Conservation (phyloP, 2,888 invertebrate species). For the Pharmacophagus antenor region DNA sequence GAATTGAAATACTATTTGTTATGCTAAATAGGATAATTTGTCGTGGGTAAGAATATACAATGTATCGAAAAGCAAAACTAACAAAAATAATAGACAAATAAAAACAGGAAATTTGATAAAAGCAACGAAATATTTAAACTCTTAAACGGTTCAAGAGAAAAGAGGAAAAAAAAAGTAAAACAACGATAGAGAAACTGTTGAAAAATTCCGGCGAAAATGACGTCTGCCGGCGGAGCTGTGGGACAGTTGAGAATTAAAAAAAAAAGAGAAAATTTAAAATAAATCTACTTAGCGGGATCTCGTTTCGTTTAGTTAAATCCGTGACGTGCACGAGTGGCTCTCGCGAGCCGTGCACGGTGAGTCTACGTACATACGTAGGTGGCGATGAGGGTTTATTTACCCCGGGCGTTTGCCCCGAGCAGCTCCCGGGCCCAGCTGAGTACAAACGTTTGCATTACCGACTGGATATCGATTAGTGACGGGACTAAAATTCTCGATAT, state of each 20-base stretch:
- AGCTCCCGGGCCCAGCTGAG: slow-evolving; percentile 59
- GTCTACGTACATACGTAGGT: slow-evolving; percentile 25
- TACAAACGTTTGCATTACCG: slow-evolving; percentile 76
- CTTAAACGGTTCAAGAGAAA: not conserved
- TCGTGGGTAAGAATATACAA: no score
- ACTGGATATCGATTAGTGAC: slow-evolving; percentile 66
- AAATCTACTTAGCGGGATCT: slow-evolving; percentile 26
- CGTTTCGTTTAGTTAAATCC: slow-evolving; percentile 29
- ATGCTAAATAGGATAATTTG: no score
- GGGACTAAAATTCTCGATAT: slow-evolving; percentile 39
- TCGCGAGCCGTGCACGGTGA: slow-evolving; percentile 22
- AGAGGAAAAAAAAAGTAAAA: not conserved
- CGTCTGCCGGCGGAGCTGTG: slow-evolving; percentile 1
- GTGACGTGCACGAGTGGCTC: slow-evolving; percentile 24
- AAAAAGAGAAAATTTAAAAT: slow-evolving; percentile 18
- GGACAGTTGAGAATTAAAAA: slow-evolving; percentile 11
- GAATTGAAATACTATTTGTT: no score
- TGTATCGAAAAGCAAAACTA: not conserved
- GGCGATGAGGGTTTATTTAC: slow-evolving; percentile 52
- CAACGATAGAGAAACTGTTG: slow-evolving; percentile 6
- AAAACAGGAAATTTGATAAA: not conserved
- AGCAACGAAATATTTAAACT: not conserved
- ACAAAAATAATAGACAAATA: not conserved
- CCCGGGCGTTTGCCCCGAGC: slow-evolving; percentile 60
- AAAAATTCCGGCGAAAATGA: slow-evolving; percentile 7